Evolutionary conservation across 1,140 invertebrate genomes (phyloP).

Genomic region (Lepidurus couesii): DNA sequence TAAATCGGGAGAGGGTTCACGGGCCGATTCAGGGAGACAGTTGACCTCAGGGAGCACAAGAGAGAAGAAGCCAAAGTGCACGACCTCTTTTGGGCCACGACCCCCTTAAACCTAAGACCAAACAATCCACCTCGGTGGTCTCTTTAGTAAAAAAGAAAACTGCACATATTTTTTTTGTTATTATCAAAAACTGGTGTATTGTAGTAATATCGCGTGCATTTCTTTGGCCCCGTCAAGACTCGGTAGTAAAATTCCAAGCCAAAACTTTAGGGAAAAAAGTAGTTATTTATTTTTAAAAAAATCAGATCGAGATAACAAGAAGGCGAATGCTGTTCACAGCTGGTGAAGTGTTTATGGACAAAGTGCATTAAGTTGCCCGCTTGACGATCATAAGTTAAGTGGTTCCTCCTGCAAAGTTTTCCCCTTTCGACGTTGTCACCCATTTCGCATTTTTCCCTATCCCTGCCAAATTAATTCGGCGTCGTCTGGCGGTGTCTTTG

Average conservation of each 20-base stretch:
- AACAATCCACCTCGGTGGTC: not conserved
- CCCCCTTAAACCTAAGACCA: not conserved
- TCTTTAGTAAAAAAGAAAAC: not conserved
- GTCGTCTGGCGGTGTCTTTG: slow-evolving; percentile 5
- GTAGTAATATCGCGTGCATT: no score
- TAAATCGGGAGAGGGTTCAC: slow-evolving; percentile 8
- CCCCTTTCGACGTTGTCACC: not conserved
- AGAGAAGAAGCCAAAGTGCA: not conserved
- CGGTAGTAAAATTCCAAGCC: no score
- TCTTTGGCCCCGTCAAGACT: no score
- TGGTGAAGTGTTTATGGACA: not conserved
- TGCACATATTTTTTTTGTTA: not conserved
- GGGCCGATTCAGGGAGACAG: slow-evolving; percentile 1
- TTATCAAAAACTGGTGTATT: not conserved
- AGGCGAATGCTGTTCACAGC: not conserved
- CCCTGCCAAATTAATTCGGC: not conserved
- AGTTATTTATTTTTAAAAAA: no score
- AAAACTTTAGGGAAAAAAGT: no score
- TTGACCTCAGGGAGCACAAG: slow-evolving; percentile 17
- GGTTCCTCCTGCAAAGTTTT: not conserved
- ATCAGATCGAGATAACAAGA: not conserved
- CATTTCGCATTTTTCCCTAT: not conserved
- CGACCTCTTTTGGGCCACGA: not conserved
- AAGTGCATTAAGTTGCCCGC: not conserved
- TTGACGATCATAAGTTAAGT: not conserved